A percentile compares a stretch with the other conserved stretches of the same genome.
Conservation (phyloP, 2,113 vertebrate genomes). For the Gracilinanus agilis region DNA sequence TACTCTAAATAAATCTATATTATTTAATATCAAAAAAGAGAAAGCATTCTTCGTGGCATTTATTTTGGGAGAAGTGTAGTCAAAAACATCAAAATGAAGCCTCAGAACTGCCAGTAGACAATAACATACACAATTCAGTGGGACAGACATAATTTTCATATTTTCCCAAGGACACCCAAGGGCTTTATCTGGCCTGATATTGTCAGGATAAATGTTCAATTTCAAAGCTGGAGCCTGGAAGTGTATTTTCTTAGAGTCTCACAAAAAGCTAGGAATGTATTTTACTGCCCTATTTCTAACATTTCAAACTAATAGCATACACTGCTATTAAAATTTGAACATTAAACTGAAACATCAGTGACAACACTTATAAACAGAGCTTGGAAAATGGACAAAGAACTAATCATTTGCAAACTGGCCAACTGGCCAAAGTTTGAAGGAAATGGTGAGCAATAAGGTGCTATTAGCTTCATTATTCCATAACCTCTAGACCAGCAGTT, state of each 20-base stretch:
- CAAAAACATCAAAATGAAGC: neutral
- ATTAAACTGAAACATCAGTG: neutral
- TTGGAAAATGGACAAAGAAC: neutral
- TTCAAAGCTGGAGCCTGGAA: neutral
- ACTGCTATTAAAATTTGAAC: neutral
- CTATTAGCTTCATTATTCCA: neutral
- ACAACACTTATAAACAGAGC: neutral
- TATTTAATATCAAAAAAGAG: neutral
- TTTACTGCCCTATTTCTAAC: neutral
- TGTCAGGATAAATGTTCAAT: neutral
- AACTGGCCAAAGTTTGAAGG: neutral
- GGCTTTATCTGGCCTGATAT: neutral
- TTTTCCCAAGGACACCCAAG: neutral
- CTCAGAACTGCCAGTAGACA: neutral
- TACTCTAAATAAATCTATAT: neutral
- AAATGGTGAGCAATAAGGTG: neutral
- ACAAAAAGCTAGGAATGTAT: neutral
- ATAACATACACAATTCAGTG: neutral
- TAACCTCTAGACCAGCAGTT: neutral
- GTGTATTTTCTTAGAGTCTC: neutral
- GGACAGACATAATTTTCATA: neutral
- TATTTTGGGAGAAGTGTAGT: neutral
- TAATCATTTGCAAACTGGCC: neutral
- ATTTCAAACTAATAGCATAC: neutral
- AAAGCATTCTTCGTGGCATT: neutral